phyloP scores from a whole-genome alignment of 1,140 invertebrate species.

The Euura saliciscinereae region DNA sequence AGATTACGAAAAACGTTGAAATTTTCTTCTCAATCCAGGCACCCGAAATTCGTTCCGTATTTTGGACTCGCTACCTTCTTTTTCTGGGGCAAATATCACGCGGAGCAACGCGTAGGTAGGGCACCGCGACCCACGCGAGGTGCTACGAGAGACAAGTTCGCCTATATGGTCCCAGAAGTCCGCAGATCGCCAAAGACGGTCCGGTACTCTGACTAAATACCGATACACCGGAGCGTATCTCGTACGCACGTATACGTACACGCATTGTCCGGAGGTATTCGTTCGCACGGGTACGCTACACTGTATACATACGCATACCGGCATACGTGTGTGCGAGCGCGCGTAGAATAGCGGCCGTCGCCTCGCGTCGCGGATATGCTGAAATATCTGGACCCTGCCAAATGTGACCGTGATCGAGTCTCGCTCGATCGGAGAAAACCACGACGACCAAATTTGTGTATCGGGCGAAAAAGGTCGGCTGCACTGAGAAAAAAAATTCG shows the following conservation, averaged over 20 bases:
- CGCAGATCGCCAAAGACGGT: conserved; percentile 27
- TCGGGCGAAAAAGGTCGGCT: no score
- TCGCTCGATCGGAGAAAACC: background rate
- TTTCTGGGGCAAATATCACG: background rate
- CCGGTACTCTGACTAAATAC: background rate
- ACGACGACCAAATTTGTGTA: background rate
- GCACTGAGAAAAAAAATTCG: no score
- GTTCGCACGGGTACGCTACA: background rate
- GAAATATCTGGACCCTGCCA: conserved; percentile 1
- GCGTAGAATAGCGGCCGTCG: background rate
- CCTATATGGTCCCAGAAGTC: conserved; percentile 27
- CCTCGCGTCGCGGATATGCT: background rate
- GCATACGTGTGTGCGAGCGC: background rate
- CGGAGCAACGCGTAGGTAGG: conserved; percentile 2
- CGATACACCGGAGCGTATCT: background rate
- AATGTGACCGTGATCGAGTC: background rate
- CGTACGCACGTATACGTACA: background rate
- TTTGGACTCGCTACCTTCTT: conserved; percentile 5
- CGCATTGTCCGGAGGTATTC: background rate
- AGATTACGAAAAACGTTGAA: no score
- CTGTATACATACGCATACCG: background rate
- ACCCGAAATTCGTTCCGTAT: background rate
- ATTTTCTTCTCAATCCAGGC: no score
- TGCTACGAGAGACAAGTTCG: conserved; percentile 30
- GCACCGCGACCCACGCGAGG: conserved; percentile 18